Percentiles rank a stretch among this genome's conserved stretches.
phyloP scores from a whole-genome alignment of 2,797 vertebrate genomes.

The Chloroceryle inda region DNA sequence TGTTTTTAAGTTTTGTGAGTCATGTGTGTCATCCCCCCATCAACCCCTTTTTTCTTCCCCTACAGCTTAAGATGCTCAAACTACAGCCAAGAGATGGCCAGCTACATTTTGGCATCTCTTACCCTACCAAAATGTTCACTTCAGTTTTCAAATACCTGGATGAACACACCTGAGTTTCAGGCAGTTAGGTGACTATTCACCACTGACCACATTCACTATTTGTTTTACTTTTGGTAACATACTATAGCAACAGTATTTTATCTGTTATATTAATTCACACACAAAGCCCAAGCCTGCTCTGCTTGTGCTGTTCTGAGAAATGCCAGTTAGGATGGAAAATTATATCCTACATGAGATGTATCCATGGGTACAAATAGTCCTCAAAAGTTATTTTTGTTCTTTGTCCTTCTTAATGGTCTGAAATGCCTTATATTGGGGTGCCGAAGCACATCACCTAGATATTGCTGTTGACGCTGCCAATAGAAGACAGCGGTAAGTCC shows the following conservation, averaged over 20 bases:
- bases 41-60: not conserved
- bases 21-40: too few relatives aligned
- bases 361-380: fast-evolving
- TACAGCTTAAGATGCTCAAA: not conserved
- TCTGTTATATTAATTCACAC: not conserved
- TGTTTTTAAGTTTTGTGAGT: not conserved
- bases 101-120: not conserved
- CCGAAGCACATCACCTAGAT: not conserved
- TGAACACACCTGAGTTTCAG: not conserved
- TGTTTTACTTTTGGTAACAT: not conserved
- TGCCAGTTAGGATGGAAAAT: not conserved
- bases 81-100: fast-evolving
- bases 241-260: not conserved
- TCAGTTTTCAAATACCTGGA: not conserved
- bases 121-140: not conserved
- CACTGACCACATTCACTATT: too few relatives aligned
- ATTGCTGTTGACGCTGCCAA: not conserved
- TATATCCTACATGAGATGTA: not conserved
- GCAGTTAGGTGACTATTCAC: not conserved
- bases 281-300: not conserved
- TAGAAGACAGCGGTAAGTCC: not conserved
- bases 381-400: not conserved
- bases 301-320: not conserved
- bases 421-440: not conserved
- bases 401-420: not conserved